phyloP scores from a whole-genome alignment of 2,113 vertebrate species.

The Zosterops borbonicus region DNA sequence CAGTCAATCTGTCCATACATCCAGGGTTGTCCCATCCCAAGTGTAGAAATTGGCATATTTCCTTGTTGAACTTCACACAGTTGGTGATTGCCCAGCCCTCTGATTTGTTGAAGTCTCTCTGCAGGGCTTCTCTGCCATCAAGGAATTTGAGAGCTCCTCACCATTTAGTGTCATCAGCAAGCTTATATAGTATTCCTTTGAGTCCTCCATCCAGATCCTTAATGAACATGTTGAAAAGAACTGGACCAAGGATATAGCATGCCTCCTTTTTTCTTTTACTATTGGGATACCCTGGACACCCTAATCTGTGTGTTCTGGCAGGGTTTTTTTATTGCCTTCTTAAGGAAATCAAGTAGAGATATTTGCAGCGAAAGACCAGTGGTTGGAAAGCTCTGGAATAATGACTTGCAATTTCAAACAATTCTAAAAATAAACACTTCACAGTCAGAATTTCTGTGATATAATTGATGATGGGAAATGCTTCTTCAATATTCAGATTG shows the following conservation, averaged over 20 bases:
- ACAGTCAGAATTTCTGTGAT: not conserved
- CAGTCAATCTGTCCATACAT: not conserved
- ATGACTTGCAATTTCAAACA: not conserved
- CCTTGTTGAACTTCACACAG: not conserved
- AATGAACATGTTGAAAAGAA: not conserved
- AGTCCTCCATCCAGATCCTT: not conserved
- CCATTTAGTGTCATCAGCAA: not conserved
- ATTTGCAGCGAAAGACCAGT: not conserved
- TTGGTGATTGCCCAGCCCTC: not conserved
- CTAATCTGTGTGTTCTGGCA: not conserved
- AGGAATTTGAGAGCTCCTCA: accelerated
- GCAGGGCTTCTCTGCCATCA: not conserved
- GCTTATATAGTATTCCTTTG: not conserved
- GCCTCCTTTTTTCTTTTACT: not conserved
- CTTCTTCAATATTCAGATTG: not conserved
- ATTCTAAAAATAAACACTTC: not conserved
- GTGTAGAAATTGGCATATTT: not conserved
- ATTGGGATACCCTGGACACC: not conserved
- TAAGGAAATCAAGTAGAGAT: not conserved
- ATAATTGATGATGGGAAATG: not conserved
- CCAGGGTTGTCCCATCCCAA: not conserved
- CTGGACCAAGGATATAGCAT: not conserved
- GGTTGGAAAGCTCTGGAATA: not conserved
- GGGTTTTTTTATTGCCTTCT: not conserved
- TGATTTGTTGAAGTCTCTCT: not conserved